Evolutionary conservation across 2,888 invertebrate species (phyloP), one percentile per base, ranked within the genome.

Genomic region (Prosapia bicincta): DNA sequence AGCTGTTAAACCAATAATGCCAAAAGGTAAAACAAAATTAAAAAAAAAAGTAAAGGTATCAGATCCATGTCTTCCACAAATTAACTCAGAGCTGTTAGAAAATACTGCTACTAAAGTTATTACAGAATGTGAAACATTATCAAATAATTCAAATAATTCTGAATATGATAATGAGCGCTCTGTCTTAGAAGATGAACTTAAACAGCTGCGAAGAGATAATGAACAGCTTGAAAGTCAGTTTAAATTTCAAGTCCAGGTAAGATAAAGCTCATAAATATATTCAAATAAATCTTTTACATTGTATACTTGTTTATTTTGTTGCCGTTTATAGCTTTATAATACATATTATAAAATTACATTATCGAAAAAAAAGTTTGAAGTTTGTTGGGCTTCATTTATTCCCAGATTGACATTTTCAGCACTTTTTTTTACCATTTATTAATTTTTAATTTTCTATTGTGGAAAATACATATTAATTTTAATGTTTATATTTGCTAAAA

Each of bases 201-300:
- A 89, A 76, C 87, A 89, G 80, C 83, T 92, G 38, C 87, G 88
- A 76, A 89, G 89, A 80, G 92, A 93, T 80, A 93, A 93, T 83
- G 88, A 89, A 79, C 89, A 90, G 82, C 86, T 93, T 66, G 92
- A 93, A 82, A 92, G 91, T 81, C 94, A 95, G 82, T 85, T 94
- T n/a, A 94, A 93, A 83, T 94, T 94, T 83, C 95, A 95, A 86
- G 91, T 91, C 15, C 94, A 95, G 86, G 92, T 90, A 65, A 83
- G 74, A 68, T 25, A n/a, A n/a, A n/a, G n/a, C n/a, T n/a, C n/a
- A n/a, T n/a, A n/a, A n/a, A n/a, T n/a, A n/a, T n/a, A n/a, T n/a
- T n/a, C n/a, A n/a, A n/a, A n/a, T n/a, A n/a, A n/a, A n/a, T n/a
- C n/a, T n/a, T n/a, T n/a, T n/a, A n/a, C n/a, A n/a, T n/a, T n/a